A percentile compares a stretch with the other conserved stretches of the same genome.
Conservation (phyloP, 2,113 vertebrate species). For the Heterochromis multidens region DNA sequence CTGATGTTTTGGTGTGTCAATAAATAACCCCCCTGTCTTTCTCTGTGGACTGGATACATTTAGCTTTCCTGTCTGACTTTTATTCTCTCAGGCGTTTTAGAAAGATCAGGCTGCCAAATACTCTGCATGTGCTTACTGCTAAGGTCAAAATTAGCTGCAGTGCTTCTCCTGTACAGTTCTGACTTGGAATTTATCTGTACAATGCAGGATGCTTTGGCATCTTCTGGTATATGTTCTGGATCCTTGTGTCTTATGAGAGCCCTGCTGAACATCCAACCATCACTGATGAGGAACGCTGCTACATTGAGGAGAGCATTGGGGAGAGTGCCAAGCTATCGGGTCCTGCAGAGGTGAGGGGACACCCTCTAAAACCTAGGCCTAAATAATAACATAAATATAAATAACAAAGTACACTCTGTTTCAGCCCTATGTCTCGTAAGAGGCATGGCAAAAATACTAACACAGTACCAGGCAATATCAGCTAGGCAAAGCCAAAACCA, state of each 20-base stretch:
- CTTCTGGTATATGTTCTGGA: constrained; percentile 98
- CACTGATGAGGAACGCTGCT: constrained; percentile 92
- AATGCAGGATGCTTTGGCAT: constrained; percentile 89
- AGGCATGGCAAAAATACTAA: not conserved
- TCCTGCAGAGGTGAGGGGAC: constrained; percentile 85
- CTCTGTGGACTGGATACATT: constrained; percentile 39
- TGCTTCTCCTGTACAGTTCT: not conserved
- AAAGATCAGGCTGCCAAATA: constrained; percentile 26
- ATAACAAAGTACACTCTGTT: not conserved
- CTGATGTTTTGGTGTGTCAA: constrained; percentile 60
- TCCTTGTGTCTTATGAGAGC: constrained; percentile 97
- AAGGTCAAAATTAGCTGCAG: not conserved
- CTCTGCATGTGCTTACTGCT: not conserved
- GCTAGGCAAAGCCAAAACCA: not conserved
- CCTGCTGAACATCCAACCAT: constrained; percentile 95
- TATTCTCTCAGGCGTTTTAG: constrained; percentile 40
- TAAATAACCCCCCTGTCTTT: constrained; percentile 40
- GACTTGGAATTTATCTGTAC: not conserved
- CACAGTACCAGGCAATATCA: not conserved
- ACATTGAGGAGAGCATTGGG: constrained; percentile 99
- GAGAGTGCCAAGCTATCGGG: constrained; percentile 91
- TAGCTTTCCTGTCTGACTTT: constrained; percentile 38
- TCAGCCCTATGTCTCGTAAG: not conserved
- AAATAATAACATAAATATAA: not conserved
- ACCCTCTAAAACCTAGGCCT: not conserved